Evolutionary conservation across 2,113 vertebrate species (phyloP).

Genomic region (Struthio camelus): DNA sequence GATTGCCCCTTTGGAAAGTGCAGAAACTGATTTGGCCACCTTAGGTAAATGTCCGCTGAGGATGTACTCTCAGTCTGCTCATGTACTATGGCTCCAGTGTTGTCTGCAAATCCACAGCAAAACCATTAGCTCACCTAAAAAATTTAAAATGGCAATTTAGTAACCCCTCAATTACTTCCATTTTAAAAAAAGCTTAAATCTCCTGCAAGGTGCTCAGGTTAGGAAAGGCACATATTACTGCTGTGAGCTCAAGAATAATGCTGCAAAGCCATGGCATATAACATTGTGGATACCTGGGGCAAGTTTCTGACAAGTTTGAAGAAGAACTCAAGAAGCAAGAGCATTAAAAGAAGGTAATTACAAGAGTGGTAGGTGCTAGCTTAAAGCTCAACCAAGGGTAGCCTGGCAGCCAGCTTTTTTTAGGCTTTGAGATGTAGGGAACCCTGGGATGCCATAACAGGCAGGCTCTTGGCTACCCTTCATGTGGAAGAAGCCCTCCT

Average conservation of each 20-base stretch:
- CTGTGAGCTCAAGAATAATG: background rate
- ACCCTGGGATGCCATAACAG: background rate
- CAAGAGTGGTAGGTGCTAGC: background rate
- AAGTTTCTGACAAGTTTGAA: constrained; percentile 11
- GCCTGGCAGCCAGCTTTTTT: background rate
- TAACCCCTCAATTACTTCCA: background rate
- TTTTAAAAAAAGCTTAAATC: background rate
- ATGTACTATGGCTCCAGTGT: background rate
- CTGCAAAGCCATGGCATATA: background rate
- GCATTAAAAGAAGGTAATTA: background rate
- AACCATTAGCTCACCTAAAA: background rate
- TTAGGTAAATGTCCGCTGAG: background rate
- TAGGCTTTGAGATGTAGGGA: background rate
- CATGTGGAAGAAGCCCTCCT: background rate
- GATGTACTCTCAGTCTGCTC: background rate
- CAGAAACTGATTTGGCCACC: background rate
- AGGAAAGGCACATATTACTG: background rate
- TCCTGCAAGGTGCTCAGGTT: background rate
- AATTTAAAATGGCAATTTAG: background rate
- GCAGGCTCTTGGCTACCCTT: background rate
- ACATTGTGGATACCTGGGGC: background rate
- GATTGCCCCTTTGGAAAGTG: background rate
- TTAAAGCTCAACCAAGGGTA: background rate
- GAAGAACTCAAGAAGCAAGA: background rate
- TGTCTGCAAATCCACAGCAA: background rate